Conservation (phyloP, 2,888 invertebrate species). For the Scaptomyza polygonia region DNA sequence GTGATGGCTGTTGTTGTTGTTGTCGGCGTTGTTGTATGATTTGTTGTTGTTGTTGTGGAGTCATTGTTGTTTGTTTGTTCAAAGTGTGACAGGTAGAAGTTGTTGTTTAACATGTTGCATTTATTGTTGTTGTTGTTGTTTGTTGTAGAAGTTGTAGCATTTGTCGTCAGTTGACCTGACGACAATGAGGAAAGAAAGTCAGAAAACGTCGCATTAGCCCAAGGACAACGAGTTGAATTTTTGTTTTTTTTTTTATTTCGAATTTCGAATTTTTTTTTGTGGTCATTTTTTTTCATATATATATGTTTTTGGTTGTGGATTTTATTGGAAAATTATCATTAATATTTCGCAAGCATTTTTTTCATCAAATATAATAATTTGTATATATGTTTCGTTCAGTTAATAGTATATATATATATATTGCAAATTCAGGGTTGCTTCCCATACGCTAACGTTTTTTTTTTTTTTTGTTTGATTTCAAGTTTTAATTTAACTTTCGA, state of each 20-base stretch:
- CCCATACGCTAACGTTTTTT: slow-evolving; percentile 35
- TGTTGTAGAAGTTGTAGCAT: slow-evolving; percentile 81
- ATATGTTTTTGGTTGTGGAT: slow-evolving; percentile 23
- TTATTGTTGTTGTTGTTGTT: slow-evolving; percentile 63
- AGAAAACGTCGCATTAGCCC: slow-evolving; percentile 85
- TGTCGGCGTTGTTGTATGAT: slow-evolving; percentile 56
- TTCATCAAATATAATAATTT: slow-evolving; percentile 68
- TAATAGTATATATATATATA: slow-evolving; percentile 26
- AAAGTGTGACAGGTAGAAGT: slow-evolving; percentile 64
- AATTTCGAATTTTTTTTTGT: slow-evolving; percentile 48
- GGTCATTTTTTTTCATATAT: slow-evolving; percentile 26
- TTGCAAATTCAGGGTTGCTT: slow-evolving; percentile 20
- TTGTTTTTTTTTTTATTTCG: slow-evolving; percentile 27
- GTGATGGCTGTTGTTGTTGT: slow-evolving; percentile 75
- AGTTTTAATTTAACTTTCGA: slow-evolving; percentile 74
- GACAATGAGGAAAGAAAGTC: slow-evolving; percentile 84
- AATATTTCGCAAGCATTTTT: slow-evolving; percentile 71
- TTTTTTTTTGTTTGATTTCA: slow-evolving; percentile 21
- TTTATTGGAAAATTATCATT: slow-evolving; percentile 45
- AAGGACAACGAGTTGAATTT: slow-evolving; percentile 78
- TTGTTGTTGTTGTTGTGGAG: slow-evolving; percentile 70
- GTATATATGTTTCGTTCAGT: slow-evolving; percentile 19
- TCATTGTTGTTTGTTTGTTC: slow-evolving; percentile 69
- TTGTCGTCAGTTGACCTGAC: slow-evolving; percentile 85
- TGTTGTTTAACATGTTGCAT: slow-evolving; percentile 63